Evolutionary conservation across 2,797 vertebrate species (phyloP), one percentile per base, ranked within the genome.

Genomic region (Jordanella pulchra): DNA sequence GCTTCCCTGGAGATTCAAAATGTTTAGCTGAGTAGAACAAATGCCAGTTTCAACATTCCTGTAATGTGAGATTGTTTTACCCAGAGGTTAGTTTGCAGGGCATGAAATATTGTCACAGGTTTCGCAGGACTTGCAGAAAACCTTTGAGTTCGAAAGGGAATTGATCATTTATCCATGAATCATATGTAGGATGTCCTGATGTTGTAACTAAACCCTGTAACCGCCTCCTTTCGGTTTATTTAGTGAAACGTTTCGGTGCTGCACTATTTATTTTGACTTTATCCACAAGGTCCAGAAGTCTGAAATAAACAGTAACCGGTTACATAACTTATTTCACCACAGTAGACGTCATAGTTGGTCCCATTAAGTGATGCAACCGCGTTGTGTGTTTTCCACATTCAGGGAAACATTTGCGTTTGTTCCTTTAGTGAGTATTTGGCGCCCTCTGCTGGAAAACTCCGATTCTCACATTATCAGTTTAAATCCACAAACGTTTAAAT

Each of bases 351-450:
- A 86, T 0, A 27, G 47, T 3, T 21, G 25, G 53, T 32, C 54
- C 32, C 65, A 11, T 73, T 0, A 79, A 84, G 86, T 92, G 89
- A 92, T 78, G 89, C 91, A 92, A 92, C 79, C 64, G 17, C 73
- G 72, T 30, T 21, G 28, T 58, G 32, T 72, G 76, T 82, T 67
- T 42, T 75, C 73, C 63, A 35, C 58, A 35, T n/a, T n/a, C 72
- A 45, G 64, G 47, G 27, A n/a, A 63, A 32, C 47, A 27, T 18
- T 53, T 45, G 30, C 39, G 30, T 51, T 3, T 15, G 1, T 39
- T 4, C 23, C 1, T 0, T 0, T n/a, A 35, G 42, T 4, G 4
- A 54, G 51, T 30, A 4, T 67, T 25, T 73, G 85, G 78, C 84
- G 80, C 93, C 90, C 86, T 77, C 93, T 90, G 68, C 75, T 86